A percentile compares a stretch with the other conserved stretches of the same genome.
These are phyloP conservation scores for Brachypodius melanocephalos DNA, from an alignment of 2,113 vertebrate species.

Conservation along the genomic window DNA sequence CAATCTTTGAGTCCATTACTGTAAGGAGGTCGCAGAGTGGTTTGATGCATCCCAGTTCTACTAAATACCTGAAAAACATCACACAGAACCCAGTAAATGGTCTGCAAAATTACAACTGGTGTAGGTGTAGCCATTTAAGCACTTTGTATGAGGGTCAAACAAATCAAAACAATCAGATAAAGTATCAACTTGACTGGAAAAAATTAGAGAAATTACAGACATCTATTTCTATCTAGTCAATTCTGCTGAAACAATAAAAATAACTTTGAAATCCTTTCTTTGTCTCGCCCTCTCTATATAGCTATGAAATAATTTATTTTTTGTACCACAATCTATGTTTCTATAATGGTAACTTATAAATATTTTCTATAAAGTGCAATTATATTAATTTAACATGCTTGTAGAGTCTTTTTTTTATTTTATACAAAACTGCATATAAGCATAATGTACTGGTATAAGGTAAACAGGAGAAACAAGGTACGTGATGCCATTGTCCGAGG, in stretches of 20 bases:
- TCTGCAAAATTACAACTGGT: neutral
- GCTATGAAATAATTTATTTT: neutral
- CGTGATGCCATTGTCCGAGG: fast-evolving
- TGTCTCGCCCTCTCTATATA: neutral
- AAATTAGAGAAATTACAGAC: neutral
- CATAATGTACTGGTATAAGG: neutral
- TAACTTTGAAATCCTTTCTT: neutral
- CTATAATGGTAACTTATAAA: neutral
- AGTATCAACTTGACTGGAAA: neutral
- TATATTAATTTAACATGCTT: neutral
- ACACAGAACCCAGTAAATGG: neutral
- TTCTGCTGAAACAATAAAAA: neutral
- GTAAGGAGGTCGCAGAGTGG: conserved; percentile 96
- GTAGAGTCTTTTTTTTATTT: neutral
- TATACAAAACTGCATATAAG: neutral
- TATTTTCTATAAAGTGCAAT: neutral
- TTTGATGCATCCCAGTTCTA: conserved; percentile 95
- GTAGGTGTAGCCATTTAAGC: neutral
- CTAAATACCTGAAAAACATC: conserved; percentile 84
- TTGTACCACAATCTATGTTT: neutral
- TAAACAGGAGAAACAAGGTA: neutral
- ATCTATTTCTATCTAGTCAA: neutral
- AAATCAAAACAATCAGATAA: neutral
- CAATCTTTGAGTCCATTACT: conserved; percentile 97
- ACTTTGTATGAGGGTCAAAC: neutral